phyloP scores from a whole-genome alignment of 2,888 invertebrate genomes.

The Boloria selene region DNA sequence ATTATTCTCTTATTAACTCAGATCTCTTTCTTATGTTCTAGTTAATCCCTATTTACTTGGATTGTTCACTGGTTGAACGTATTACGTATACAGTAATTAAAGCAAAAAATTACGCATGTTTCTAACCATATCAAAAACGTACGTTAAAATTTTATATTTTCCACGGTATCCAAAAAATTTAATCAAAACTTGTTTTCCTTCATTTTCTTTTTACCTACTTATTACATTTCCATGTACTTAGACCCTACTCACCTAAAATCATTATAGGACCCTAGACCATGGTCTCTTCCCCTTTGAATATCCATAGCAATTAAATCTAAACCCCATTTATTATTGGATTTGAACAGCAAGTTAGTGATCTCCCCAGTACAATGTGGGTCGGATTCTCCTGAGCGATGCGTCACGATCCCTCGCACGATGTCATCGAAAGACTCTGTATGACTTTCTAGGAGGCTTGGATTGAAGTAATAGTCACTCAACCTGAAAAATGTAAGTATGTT shows the following conservation, averaged over 20 bases:
- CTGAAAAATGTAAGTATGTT: slow-evolving; percentile 60
- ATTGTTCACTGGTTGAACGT: not conserved
- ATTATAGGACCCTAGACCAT: slow-evolving; percentile 85
- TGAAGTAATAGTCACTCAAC: slow-evolving; percentile 81
- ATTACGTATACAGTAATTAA: too few species aligned
- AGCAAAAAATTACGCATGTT: not conserved
- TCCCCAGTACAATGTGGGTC: slow-evolving; percentile 80
- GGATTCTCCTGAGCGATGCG: slow-evolving; percentile 80
- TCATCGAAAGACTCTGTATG: slow-evolving; percentile 76
- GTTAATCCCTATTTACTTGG: too few species aligned
- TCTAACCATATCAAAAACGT: too few species aligned
- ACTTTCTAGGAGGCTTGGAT: slow-evolving; percentile 79
- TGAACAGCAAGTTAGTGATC: slow-evolving; percentile 70
- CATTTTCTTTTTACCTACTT: too few species aligned
- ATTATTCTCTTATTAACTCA: not conserved
- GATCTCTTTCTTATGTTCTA: too few species aligned
- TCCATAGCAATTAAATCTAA: slow-evolving; percentile 85
- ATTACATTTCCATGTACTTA: not conserved
- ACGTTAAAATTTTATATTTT: too few species aligned
- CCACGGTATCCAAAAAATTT: too few species aligned
- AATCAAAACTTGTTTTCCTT: too few species aligned
- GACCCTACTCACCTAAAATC: slow-evolving; percentile 74
- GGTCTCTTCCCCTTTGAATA: slow-evolving; percentile 85
- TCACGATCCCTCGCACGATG: slow-evolving; percentile 78
- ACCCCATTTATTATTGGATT: slow-evolving; percentile 73